phyloP scores from a whole-genome alignment of 1,140 invertebrate species.

The Whitmania pigra region DNA sequence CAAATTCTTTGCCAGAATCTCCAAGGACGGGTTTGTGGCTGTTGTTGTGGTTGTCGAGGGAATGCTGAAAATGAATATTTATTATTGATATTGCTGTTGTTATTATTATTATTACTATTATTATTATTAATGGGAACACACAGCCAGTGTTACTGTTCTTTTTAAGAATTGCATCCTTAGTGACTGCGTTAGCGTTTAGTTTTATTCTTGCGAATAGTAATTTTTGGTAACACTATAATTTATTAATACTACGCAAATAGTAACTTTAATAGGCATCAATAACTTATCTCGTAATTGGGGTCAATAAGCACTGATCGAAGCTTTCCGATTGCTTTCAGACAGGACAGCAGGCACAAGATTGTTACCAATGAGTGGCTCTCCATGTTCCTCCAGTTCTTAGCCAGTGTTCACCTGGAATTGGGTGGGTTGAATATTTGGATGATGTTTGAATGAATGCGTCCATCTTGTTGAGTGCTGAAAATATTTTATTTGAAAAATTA shows the following conservation, averaged over 20 bases:
- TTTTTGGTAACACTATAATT: too few species aligned
- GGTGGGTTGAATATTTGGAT: not conserved
- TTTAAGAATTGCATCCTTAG: not conserved
- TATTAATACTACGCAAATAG: too few species aligned
- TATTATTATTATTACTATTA: too few species aligned
- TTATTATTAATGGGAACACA: not conserved
- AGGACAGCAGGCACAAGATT: constrained; percentile 12
- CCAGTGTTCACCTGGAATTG: not conserved
- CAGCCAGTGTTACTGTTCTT: not conserved
- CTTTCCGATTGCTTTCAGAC: not conserved
- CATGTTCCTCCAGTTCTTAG: constrained; percentile 17
- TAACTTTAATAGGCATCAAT: too few species aligned
- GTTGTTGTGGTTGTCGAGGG: not conserved
- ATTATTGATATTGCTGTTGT: too few species aligned
- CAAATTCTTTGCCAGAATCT: constrained; percentile 47
- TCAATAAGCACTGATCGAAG: too few species aligned
- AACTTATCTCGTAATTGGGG: too few species aligned
- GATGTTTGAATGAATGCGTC: too few species aligned
- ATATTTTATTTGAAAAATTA: too few species aligned
- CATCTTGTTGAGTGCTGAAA: too few species aligned
- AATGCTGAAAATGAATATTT: not conserved
- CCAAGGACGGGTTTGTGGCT: constrained; percentile 34
- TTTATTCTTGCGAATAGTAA: too few species aligned
- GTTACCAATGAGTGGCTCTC: constrained; percentile 14
- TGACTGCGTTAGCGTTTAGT: not conserved